Percentiles rank a stretch among this genome's conserved stretches.
These are phyloP conservation scores for Laspeyria flexula DNA, from an alignment of 2,888 invertebrate genomes.

Conservation along the genomic window DNA sequence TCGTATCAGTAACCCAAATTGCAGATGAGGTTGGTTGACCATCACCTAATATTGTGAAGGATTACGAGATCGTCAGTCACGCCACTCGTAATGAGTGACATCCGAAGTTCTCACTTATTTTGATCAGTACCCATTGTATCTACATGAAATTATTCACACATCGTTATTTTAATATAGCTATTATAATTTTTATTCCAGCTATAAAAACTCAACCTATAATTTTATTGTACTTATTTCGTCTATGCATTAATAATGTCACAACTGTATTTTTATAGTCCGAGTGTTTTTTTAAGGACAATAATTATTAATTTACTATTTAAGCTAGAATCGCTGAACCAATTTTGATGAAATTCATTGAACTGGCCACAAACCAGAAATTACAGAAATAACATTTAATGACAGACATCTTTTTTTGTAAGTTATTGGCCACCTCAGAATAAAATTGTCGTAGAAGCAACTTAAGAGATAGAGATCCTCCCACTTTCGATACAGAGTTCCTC, in stretches of 20 bases:
- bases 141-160: constrained; percentile 20
- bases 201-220: background rate
- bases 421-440: too few species aligned
- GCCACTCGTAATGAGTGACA: constrained; percentile 36
- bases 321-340: background rate
- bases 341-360: background rate
- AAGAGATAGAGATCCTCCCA: too few species aligned
- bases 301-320: too few species aligned
- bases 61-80: constrained; percentile 41
- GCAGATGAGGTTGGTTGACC: constrained; percentile 43
- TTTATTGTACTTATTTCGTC: background rate
- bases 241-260: too few species aligned
- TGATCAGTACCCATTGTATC: constrained; percentile 20
- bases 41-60: constrained; percentile 45
- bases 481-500: too few species aligned
- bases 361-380: too few species aligned
- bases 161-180: constrained; percentile 6
- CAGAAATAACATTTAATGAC: too few species aligned
- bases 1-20: constrained; percentile 29
- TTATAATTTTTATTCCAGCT: background rate
- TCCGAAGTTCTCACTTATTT: constrained; percentile 35
- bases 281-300: too few species aligned
- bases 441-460: too few species aligned
- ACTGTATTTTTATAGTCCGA: too few species aligned
- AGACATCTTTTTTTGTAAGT: too few species aligned